Evolutionary conservation across 2,113 vertebrate species (phyloP).

Genomic region (Tenebrosternarchus preto): DNA sequence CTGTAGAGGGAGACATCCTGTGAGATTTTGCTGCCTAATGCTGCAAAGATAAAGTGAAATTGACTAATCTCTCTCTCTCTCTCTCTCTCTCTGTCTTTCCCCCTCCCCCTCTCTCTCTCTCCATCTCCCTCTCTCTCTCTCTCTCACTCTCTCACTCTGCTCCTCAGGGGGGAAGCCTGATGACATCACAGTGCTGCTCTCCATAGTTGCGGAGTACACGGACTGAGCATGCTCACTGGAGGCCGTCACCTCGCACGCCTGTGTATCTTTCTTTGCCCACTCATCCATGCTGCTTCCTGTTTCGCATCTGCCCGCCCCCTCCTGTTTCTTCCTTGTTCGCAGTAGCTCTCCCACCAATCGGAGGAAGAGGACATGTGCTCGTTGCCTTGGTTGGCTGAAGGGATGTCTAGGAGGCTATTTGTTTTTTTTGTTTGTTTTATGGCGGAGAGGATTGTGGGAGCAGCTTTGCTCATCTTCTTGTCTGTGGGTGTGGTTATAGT

Average conservation of each 20-base stretch:
- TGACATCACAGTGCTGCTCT: slow-evolving; percentile 98
- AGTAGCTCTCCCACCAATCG: slow-evolving; percentile 10
- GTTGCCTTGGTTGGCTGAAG: neutral
- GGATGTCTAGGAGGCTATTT: slow-evolving; percentile 15
- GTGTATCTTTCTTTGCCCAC: slow-evolving; percentile 6
- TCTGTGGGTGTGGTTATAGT: neutral
- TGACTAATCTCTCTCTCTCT: no score
- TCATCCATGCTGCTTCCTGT: neutral
- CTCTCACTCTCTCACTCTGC: neutral
- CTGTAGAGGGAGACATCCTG: no score
- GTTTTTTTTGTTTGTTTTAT: neutral
- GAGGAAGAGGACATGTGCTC: slow-evolving; percentile 16
- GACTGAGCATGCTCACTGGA: slow-evolving; percentile 74
- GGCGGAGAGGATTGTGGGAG: slow-evolving; percentile 1
- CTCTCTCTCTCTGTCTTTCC: neutral
- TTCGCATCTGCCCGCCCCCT: slow-evolving; percentile 33
- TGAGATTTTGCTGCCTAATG: no score
- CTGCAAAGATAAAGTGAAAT: no score
- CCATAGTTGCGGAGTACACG: slow-evolving; percentile 97
- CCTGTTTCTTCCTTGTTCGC: slow-evolving; percentile 19
- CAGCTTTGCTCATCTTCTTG: slow-evolving; percentile 14
- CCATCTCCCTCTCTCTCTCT: neutral
- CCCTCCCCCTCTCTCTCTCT: no score
- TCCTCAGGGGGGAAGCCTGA: slow-evolving; percentile 94
- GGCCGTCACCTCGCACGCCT: slow-evolving; percentile 46